phyloP scores from a whole-genome alignment of 2,113 vertebrate species.

The Chaetodon auriga region DNA sequence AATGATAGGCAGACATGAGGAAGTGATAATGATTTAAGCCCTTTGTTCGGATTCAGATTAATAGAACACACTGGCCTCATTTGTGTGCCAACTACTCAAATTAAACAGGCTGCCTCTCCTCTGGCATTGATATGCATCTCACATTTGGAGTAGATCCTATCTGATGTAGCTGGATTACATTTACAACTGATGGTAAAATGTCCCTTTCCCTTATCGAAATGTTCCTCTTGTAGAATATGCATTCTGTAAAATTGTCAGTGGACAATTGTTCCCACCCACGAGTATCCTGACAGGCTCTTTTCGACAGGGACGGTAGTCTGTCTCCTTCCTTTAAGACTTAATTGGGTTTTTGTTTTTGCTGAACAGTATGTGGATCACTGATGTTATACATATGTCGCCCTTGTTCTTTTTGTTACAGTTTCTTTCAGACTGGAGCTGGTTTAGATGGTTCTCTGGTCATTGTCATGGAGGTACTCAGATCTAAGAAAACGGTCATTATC shows the following conservation, averaged over 20 bases:
- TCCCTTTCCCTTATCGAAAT: background rate
- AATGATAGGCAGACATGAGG: background rate
- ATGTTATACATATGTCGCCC: background rate
- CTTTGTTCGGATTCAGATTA: background rate
- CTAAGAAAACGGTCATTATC: background rate
- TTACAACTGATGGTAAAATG: slow-evolving; percentile 18
- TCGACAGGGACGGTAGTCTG: background rate
- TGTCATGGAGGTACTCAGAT: background rate
- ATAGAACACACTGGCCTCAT: background rate
- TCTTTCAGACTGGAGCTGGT: background rate
- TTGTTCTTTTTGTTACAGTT: background rate
- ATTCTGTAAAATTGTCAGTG: background rate
- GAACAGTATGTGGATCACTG: background rate
- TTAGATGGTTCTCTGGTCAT: background rate
- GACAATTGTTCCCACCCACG: background rate
- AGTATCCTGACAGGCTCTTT: background rate
- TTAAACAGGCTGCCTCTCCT: background rate
- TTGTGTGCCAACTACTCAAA: background rate
- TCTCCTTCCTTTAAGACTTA: background rate
- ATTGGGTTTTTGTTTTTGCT: background rate
- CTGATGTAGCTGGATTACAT: slow-evolving; percentile 7
- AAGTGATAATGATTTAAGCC: background rate
- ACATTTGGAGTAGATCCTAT: background rate
- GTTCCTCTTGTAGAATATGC: background rate
- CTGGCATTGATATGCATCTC: slow-evolving; percentile 4